Base-by-base conservation (phyloP, 2,113 vertebrate species). In the Antennarius striatus region DNA sequence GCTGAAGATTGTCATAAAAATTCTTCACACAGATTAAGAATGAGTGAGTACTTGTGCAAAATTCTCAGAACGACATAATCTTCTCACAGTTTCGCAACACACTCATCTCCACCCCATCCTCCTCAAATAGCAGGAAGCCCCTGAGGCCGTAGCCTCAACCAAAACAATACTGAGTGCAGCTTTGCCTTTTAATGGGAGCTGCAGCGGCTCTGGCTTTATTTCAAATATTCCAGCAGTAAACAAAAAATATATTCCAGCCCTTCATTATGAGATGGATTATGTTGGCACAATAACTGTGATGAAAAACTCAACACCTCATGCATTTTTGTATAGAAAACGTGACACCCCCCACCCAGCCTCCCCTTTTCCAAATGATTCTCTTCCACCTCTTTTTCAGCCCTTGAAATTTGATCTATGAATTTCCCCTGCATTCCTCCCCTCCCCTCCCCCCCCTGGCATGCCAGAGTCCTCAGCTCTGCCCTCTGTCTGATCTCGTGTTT, bases 351-450 rank as follows among this genome's bases (percentile, higher is more conserved):
- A 3, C 30, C n/a, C 6, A 2, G 2, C 6, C 50, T 36, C 40
- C 4, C 30, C 54, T 45, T 32, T 54, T 67, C 64, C 40, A 47
- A 60, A 73, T 62, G 2, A 51, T 69, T 77, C 63, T 71, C 52
- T 64, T 59, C 59, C 60, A 66, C 47, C 68, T 77, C 60, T 75
- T 40, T 81, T 73, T 62, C 61, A 82, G 77, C 89, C 90, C 81
- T 59, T 89, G 93, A 92, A 95, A 95, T 90, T 80, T 80, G 92
- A 94, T 86, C 78, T 48, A 22, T 54, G 79, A 50, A 48, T 57
- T 55, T 49, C 76, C 72, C 68, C 55, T 32, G 32, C 71, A 81
- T 84, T 85, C 76, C 74, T 77, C 69, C 63, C 72, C 63, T 43
- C 56, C 42, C 60, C 69, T 66, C 62, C 65, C 61, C 79, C 82